Conservation (phyloP, 2,113 vertebrate species). For the Origma solitaria region DNA sequence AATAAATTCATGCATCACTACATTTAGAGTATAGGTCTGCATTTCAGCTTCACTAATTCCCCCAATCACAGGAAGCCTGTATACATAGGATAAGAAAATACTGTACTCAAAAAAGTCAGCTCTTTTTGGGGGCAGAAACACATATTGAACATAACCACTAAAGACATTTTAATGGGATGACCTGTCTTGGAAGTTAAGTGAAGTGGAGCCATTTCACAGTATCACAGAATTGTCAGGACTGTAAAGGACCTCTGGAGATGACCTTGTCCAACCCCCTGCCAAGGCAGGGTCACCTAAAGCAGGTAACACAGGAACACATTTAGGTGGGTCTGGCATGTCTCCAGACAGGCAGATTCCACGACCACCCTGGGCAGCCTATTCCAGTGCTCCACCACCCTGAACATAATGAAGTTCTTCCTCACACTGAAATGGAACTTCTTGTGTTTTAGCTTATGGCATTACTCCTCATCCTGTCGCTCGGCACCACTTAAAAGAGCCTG, state of each 20-base stretch:
- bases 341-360: background rate
- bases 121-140: background rate
- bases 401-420: background rate
- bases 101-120: rapidly evolving
- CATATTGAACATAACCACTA: rapidly evolving
- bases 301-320: background rate
- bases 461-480: background rate
- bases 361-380: background rate
- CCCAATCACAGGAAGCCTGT: rapidly evolving
- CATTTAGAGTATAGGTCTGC: rapidly evolving
- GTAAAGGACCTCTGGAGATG: background rate
- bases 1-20: background rate
- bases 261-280: background rate
- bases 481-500: background rate
- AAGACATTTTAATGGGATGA: rapidly evolving
- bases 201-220: background rate
- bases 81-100: rapidly evolving
- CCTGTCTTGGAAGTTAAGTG: background rate
- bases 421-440: background rate
- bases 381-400: background rate
- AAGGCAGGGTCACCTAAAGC: background rate
- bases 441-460: background rate
- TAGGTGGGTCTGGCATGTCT: background rate
- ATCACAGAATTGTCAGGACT: background rate
- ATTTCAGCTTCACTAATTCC: background rate